Base-by-base conservation (phyloP, 2,797 vertebrate species). In the Diplodus puntazzo region DNA sequence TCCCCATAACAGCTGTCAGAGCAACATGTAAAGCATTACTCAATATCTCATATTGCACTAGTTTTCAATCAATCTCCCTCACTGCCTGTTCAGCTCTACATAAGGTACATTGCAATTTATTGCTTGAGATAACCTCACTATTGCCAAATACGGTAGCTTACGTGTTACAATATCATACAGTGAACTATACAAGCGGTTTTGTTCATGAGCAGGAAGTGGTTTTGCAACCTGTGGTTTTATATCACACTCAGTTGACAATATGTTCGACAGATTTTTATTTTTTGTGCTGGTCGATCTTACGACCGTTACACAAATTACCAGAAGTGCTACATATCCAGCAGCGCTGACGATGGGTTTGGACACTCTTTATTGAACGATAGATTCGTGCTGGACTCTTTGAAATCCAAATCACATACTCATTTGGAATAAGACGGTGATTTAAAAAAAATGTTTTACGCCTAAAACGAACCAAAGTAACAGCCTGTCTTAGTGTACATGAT, bases 151-250 rank as follows among this genome's bases (percentile, higher is more conserved):
- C 60, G 73, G 60, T 66, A 50, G 63, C 63, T 78, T 55, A 43
- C 69, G 59, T 77, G 66, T 80, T 58, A 80, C 77, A 81, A 90
- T 95, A 93, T 92, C 84, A 67, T 83, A 82, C 85, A 86, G 83
- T 77, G 84, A 80, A 90, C 87, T 76, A 75, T 80, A 73, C 75
- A 87, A 77, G 91, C 83, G 91, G 89, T 92, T 92, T 88, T 92
- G 81, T 88, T 94, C 89, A 80, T 81, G 90, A 92, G 89, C 94
- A 96, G 95, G 95, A 96, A 94, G 95, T 94, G 94, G 92, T 95
- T 94, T 95, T 94, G 93, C 89, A 94, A 87, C 86, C 76, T 95
- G 95, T 89, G 95, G 95, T 96, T 95, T 95, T 91, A 93, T 95
- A 95, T 95, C 95, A 94, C 89, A 87, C 84, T 80, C 87, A 79